Conservation (phyloP, 2,113 vertebrate species). For the Trichomycterus rosablanca region DNA sequence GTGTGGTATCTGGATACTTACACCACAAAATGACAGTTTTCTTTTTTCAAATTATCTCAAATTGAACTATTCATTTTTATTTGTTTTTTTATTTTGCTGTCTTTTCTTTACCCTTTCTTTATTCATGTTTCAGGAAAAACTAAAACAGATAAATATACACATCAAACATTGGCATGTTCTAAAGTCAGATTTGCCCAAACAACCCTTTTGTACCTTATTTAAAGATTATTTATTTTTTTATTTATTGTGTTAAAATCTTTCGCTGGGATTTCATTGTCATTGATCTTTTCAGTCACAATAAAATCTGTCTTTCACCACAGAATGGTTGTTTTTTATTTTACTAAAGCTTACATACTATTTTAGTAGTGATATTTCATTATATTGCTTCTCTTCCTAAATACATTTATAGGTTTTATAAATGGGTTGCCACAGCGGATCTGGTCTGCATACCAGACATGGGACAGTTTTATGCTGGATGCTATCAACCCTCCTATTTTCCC, state of each 20-base stretch:
- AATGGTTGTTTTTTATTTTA: constrained; percentile 1
- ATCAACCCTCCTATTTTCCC: too few relatives aligned
- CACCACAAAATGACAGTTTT: not conserved
- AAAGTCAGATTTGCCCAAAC: constrained; percentile 49
- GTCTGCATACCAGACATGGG: too few relatives aligned
- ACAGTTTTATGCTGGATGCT: too few relatives aligned
- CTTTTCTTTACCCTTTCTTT: constrained; percentile 2
- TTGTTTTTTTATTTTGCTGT: not conserved
- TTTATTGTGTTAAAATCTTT: constrained; percentile 69
- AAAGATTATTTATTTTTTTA: constrained; percentile 78
- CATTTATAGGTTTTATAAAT: too few relatives aligned
- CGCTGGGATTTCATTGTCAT: constrained; percentile 64
- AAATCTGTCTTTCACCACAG: constrained; percentile 41
- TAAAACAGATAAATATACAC: not conserved
- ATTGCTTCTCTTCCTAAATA: too few relatives aligned
- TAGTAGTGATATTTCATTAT: too few relatives aligned
- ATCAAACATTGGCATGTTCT: constrained; percentile 14
- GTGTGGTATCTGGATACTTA: constrained; percentile 28
- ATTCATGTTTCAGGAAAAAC: constrained; percentile 14
- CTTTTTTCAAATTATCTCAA: too few relatives aligned
- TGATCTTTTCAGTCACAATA: constrained; percentile 60
- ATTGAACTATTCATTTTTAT: not conserved
- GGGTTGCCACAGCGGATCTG: too few relatives aligned
- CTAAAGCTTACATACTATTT: not conserved
- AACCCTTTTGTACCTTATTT: constrained; percentile 71